Conservation (phyloP, 2,113 vertebrate genomes). For the Stegastes partitus region DNA sequence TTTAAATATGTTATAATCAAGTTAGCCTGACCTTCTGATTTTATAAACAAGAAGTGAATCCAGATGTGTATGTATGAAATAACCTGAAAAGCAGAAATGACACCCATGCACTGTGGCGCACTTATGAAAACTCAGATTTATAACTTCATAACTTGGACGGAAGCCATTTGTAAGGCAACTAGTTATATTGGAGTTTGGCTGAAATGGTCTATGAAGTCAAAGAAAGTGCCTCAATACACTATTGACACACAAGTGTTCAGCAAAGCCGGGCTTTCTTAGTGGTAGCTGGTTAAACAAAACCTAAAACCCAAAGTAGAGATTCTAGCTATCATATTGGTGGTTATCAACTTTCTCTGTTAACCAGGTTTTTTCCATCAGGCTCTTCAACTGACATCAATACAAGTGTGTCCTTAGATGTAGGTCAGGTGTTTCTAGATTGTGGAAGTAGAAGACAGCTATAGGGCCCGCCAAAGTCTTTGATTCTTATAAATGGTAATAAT, state of each 20-base stretch:
- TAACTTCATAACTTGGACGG: not conserved
- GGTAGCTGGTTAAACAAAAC: too few species aligned
- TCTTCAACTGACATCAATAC: not conserved
- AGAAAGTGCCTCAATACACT: not conserved
- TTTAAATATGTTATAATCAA: not conserved
- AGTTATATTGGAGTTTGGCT: too few species aligned
- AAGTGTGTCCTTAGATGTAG: not conserved
- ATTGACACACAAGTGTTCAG: not conserved
- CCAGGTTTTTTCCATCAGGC: too few species aligned
- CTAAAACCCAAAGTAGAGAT: too few species aligned
- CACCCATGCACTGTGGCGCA: not conserved
- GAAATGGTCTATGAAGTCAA: not conserved
- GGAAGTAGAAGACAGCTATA: not conserved
- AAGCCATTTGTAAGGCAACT: not conserved
- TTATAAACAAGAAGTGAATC: constrained; percentile 73
- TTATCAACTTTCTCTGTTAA: too few species aligned
- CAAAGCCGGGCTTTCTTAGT: too few species aligned
- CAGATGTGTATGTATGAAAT: constrained; percentile 8
- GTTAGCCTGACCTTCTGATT: constrained; percentile 24
- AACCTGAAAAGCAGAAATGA: constrained; percentile 55
- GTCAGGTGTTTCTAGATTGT: not conserved
- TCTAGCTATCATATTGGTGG: too few species aligned
- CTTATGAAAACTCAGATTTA: not conserved
- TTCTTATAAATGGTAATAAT: not conserved
- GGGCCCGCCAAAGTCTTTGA: not conserved